phyloP scores from a whole-genome alignment of 1,140 invertebrate species.

The Oreohelix idahoensis region DNA sequence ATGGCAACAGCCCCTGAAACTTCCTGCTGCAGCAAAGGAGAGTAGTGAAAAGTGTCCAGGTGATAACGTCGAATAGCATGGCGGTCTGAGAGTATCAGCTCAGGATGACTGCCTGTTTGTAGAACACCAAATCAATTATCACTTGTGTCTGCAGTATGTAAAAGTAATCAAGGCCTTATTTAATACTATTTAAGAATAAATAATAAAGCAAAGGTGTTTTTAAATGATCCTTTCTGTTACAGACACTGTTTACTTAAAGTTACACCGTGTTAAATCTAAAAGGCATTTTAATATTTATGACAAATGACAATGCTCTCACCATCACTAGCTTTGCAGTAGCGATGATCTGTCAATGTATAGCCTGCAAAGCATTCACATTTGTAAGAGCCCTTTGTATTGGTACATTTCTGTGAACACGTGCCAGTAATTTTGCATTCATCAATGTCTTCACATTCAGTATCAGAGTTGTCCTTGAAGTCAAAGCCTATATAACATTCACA shows the following conservation, averaged over 20 bases:
- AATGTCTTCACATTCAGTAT: constrained; percentile 80
- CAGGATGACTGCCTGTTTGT: constrained; percentile 49
- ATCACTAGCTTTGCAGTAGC: constrained; percentile 82
- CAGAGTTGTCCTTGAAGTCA: constrained; percentile 42
- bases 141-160: no score
- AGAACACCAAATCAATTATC: no score
- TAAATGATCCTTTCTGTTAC: no score
- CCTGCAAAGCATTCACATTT: constrained; percentile 92
- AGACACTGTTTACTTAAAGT: no score
- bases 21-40: constrained; percentile 51
- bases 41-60: constrained; percentile 45
- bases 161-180: no score
- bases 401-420: constrained; percentile 92
- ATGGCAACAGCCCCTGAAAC: constrained; percentile 74
- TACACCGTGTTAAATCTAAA: no score
- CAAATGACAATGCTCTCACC: neutral
- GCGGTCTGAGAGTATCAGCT: constrained; percentile 65
- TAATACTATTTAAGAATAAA: no score
- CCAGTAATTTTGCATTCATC: constrained; percentile 90
- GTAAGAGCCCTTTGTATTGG: constrained; percentile 91
- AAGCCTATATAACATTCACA: constrained; percentile 61
- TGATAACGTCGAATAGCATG: constrained; percentile 63
- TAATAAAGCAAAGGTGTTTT: no score
- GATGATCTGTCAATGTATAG: constrained; percentile 87
- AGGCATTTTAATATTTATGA: no score